Base-by-base conservation (phyloP, 2,113 vertebrate genomes). In the Agapornis roseicollis region DNA sequence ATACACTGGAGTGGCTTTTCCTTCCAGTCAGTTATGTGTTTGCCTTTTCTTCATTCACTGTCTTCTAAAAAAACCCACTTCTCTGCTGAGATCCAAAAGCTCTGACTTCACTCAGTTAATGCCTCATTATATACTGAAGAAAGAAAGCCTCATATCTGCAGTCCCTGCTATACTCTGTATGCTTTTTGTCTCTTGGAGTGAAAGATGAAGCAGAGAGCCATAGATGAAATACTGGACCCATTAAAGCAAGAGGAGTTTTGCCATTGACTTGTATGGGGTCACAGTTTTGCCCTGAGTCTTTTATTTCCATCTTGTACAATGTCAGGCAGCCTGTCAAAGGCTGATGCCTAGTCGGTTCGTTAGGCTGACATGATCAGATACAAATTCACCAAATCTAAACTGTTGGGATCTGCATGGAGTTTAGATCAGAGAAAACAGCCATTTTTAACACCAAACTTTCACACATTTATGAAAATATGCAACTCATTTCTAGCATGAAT, bases 171-270 rank as follows among this genome's bases (percentile, higher is more conserved):
- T 17, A 61, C 37, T 53, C 52, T 29, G 18, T 55, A 55, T 68
- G 50, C 47, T 94, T 66, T 85, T 94, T 94, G 53, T 93, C 72
- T 95, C 90, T 70, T 70, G 20, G 60, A 92, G 79, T 90, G 92
- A 95, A 95, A 96, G 77, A 84, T 61, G 83, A 81, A 78, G 70
- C 88, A 72, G 56, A 64, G 77, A 65, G 23, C 37, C 58, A 25
- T 4, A 81, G 80, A 88, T 92, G 70, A 96, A 96, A 93, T 93
- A 86, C 69, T 44, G 93, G 65, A 80, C 37, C 73, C 83, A 92
- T 97, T 94, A 92, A 86, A 86, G 77, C n/a, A 68, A 90, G 66
- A 76, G 61, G 61, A 96, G 77, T 69, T 96, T 90, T 90, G 61
- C 88, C 86, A 80, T 61, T 92, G 88, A 96, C 85, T 96, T 66